Percentiles rank a stretch among this genome's conserved stretches.
phyloP scores from a whole-genome alignment of 2,888 invertebrate species.

The Allolobophora icterica region DNA sequence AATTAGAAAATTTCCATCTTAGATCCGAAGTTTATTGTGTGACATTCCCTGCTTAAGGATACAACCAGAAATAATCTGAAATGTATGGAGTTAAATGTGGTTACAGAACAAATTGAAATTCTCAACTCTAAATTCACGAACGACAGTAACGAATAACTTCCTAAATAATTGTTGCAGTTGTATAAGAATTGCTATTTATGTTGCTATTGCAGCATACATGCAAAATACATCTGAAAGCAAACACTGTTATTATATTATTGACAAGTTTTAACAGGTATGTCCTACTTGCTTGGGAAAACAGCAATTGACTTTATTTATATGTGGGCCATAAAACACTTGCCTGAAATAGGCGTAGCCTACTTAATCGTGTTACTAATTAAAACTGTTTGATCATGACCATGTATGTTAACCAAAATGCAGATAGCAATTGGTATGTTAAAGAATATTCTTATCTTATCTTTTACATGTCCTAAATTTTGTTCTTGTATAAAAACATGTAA shows the following conservation, averaged over 20 bases:
- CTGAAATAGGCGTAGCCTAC: too few species aligned
- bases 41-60: neutral
- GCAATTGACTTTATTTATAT: neutral
- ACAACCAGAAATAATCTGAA: neutral
- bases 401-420: too few species aligned
- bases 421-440: too few species aligned
- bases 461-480: neutral
- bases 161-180: neutral
- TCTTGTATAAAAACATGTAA: too few species aligned
- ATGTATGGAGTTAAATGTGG: neutral
- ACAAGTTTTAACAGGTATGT: neutral
- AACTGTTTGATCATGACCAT: too few species aligned
- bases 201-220: neutral
- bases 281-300: neutral
- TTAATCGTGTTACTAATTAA: neutral
- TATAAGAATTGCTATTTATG: neutral
- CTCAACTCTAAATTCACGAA: neutral
- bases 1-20: neutral
- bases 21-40: neutral
- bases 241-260: neutral
- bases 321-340: neutral
- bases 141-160: neutral
- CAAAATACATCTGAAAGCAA: neutral
- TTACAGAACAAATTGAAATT: neutral
- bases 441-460: too few species aligned